Base-by-base conservation (phyloP, 2,888 invertebrate species). In the Pyrrhosoma nymphula region DNA sequence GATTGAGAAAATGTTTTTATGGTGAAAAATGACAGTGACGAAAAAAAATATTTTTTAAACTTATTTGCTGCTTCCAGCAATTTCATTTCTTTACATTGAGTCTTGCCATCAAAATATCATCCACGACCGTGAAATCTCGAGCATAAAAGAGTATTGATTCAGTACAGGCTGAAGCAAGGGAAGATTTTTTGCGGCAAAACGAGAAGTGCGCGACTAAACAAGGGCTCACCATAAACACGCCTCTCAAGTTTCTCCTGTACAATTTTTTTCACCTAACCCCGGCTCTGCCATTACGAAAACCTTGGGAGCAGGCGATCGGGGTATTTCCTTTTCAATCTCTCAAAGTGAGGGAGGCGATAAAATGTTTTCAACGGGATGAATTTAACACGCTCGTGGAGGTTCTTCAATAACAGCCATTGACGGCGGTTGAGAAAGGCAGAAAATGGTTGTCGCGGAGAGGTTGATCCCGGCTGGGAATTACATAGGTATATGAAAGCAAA, bases 271-370 rank as follows among this genome's bases (percentile, higher is more conserved):
- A 10, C 35, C 14, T 82, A 82, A 35, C 30, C 82, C n/a, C 35
- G 35, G 35, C 16, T 82, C 82, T 14, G 35, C 82, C 82, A 82
- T 30, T 35, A 82, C 82, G 35, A 35, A 35, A 82, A 82, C 82
- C 82, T 82, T 82, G 82, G 63, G 63, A 63, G 93, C 69, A 47
- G 69, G 47, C 69, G 47, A 69, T 69, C 47, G 93, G n/a, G 47
- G 69, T 47, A 35, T 93, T 69, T 47, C 75, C 47, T 69, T 30
- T 69, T 69, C 69, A 69, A 93, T 69, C 93, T 93, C 93, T 26
- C 63, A 69, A 93, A 63, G 30, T 69, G 47, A n/a, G 69, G 47
- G 10, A 69, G n/a, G 47, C 63, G 69, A 93, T 63, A 63, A 63
- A 93, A 93, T 69, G 93, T 47, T 63, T 75, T 75, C 39, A 75